These are phyloP conservation scores for Hylaeus anthracinus DNA, from an alignment of 1,140 invertebrate species.

Conservation along the genomic window DNA sequence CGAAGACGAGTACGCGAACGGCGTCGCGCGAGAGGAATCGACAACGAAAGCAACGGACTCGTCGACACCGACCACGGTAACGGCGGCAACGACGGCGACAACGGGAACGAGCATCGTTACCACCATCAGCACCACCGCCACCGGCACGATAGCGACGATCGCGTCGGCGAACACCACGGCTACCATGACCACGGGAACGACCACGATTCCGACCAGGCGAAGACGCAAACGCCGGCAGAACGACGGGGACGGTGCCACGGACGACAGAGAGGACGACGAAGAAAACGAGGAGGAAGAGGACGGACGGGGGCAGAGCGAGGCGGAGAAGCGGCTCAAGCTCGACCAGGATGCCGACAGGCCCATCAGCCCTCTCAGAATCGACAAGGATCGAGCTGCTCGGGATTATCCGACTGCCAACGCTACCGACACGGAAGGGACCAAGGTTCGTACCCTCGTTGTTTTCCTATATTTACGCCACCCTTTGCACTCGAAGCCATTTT, in stretches of 20 bases:
- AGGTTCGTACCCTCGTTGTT: conserved; percentile 60
- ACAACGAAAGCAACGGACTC: conserved; percentile 46
- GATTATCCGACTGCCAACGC: conserved; percentile 69
- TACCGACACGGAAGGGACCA: conserved; percentile 75
- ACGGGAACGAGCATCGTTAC: conserved; percentile 42
- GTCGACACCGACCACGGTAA: conserved; percentile 37
- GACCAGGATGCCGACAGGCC: conserved; percentile 63
- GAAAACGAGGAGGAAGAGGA: conserved; percentile 75
- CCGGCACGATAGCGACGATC: conserved; percentile 24
- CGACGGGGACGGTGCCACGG: conserved; percentile 57
- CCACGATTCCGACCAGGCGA: conserved; percentile 61
- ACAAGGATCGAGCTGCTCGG: conserved; percentile 69
- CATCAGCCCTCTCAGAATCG: conserved; percentile 66
- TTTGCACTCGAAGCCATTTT: too few species aligned
- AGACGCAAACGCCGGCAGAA: conserved; percentile 45
- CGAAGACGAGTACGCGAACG: conserved; percentile 66
- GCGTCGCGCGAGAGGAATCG: conserved; percentile 52
- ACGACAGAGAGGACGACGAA: conserved; percentile 73
- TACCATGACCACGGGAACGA: conserved; percentile 62
- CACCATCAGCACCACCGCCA: conserved; percentile 62
- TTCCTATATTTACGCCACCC: background rate
- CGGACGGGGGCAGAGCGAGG: conserved; percentile 54
- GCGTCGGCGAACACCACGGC: conserved; percentile 53
- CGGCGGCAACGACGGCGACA: conserved; percentile 15
- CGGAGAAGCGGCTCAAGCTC: conserved; percentile 70